A percentile compares a stretch with the other conserved stretches of the same genome.
Evolutionary conservation across 2,113 vertebrate species (phyloP).

Genomic region (Mesoclemmys tuberculata): DNA sequence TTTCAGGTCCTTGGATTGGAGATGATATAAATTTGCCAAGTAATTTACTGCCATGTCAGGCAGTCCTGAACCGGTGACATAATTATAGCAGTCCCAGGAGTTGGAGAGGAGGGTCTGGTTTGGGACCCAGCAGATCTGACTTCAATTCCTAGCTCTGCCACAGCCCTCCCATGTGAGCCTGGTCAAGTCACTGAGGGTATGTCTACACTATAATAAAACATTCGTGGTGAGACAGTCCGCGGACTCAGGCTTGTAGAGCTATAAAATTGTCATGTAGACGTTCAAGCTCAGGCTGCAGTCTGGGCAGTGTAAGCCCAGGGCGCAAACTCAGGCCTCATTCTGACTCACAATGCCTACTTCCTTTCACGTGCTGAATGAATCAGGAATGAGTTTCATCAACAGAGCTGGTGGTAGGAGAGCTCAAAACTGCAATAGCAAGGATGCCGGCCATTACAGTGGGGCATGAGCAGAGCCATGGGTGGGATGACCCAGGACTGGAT

Average conservation of each 20-base stretch:
- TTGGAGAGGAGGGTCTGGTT: background rate
- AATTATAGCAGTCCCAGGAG: background rate
- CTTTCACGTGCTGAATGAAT: too few species aligned
- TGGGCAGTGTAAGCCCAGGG: too few species aligned
- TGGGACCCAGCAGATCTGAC: background rate
- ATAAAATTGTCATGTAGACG: background rate
- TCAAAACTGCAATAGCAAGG: background rate
- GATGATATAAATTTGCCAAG: background rate
- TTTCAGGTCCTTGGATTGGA: background rate
- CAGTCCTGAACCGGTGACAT: background rate
- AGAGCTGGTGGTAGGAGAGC: background rate
- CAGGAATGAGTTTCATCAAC: too few species aligned
- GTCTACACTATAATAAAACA: background rate
- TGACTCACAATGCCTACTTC: too few species aligned
- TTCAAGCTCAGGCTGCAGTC: background rate
- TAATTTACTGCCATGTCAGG: background rate
- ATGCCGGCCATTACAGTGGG: background rate
- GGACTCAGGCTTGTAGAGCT: background rate
- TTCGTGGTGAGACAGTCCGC: background rate
- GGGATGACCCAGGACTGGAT: background rate
- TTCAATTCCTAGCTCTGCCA: background rate
- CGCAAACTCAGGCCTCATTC: too few species aligned
- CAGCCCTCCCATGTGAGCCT: background rate
- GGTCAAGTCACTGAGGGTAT: background rate
- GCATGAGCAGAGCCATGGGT: background rate